phyloP scores from a whole-genome alignment of 2,797 vertebrate genomes.

The Lacerta bilineata region DNA sequence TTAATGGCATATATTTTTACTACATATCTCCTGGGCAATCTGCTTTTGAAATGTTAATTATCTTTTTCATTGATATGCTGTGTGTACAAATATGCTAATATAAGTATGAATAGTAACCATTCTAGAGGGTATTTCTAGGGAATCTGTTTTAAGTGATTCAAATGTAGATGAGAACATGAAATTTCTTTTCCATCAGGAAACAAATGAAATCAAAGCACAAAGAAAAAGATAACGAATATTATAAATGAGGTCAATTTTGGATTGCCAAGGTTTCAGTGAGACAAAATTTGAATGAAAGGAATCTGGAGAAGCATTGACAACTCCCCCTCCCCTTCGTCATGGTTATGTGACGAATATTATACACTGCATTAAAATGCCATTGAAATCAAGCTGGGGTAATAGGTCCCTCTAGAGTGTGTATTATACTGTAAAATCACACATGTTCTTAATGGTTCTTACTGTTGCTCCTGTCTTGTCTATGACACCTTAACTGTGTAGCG shows the following conservation, averaged over 20 bases:
- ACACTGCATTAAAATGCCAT: background rate
- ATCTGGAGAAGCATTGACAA: background rate
- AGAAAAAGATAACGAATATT: background rate
- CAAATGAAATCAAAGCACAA: background rate
- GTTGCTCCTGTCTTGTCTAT: background rate
- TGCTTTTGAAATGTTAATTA: constrained; percentile 2
- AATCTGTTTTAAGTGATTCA: constrained; percentile 1
- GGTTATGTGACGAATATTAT: background rate
- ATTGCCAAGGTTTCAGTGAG: background rate
- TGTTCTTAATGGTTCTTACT: background rate
- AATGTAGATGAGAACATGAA: background rate
- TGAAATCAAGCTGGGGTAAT: constrained; percentile 14
- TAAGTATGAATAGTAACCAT: background rate
- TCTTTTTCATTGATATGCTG: background rate
- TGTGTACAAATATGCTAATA: background rate
- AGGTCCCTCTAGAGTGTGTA: no score
- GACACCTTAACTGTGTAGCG: no score
- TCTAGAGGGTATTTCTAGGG: background rate
- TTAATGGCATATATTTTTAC: background rate
- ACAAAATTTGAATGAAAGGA: background rate
- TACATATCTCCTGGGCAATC: background rate
- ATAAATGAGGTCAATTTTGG: constrained; percentile 13
- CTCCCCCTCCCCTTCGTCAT: background rate
- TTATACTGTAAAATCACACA: background rate
- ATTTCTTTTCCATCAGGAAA: background rate